These are phyloP conservation scores for Ischnura elegans DNA, from an alignment of 2,888 invertebrate species.

Conservation along the genomic window DNA sequence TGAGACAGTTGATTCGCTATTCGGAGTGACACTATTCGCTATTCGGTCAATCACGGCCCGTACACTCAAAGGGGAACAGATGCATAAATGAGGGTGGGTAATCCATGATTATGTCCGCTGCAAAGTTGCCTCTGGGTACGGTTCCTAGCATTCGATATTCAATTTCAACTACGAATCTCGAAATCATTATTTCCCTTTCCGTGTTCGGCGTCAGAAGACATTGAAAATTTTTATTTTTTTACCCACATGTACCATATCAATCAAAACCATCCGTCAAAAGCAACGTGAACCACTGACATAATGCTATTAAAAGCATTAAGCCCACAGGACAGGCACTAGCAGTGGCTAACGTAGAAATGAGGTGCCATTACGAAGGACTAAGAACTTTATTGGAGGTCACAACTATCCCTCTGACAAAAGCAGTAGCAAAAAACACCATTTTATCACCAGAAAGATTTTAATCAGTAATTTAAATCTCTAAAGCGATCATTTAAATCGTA, in stretches of 20 bases:
- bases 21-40: not conserved
- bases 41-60: not conserved
- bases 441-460: no score
- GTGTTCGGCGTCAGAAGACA: not conserved
- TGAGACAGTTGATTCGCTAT: not conserved
- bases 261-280: not conserved
- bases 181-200: slow-evolving; percentile 4
- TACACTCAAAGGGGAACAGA: not conserved
- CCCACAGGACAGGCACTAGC: not conserved
- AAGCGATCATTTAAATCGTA: no score
- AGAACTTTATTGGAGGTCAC: not conserved
- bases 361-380: not conserved
- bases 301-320: not conserved
- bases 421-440: no score
- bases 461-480: no score
- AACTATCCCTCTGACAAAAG: not conserved
- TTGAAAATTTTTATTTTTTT: not conserved
- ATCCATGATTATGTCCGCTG: not conserved
- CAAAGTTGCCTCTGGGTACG: not conserved
- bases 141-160: not conserved
- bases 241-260: not conserved
- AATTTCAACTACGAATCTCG: not conserved
- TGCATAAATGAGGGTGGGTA: not conserved
- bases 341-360: not conserved
- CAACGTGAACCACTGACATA: not conserved